Conservation (phyloP, 2,888 invertebrate genomes). For the Campoplex nolae region DNA sequence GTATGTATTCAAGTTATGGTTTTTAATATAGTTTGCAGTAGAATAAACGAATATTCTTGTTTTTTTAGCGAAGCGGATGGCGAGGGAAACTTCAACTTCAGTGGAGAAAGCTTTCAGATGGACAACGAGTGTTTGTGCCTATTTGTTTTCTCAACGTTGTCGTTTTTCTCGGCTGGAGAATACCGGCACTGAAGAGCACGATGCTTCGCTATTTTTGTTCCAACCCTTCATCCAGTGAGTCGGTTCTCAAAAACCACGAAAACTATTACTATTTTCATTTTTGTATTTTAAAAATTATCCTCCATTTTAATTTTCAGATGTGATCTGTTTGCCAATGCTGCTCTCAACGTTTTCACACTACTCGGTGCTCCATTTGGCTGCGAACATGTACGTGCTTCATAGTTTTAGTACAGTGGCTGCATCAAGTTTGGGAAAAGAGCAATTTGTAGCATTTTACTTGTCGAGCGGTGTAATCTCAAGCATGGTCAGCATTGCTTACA, state of each 20-base stretch:
- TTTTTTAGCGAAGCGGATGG: slow-evolving; percentile 77
- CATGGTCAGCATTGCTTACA: slow-evolving; percentile 93
- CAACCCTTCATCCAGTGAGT: slow-evolving; percentile 91
- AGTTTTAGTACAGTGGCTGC: slow-evolving; percentile 91
- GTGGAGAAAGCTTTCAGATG: slow-evolving; percentile 91
- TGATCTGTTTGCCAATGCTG: slow-evolving; percentile 94
- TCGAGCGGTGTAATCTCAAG: slow-evolving; percentile 95
- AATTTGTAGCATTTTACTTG: slow-evolving; percentile 95
- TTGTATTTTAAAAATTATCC: too few species aligned
- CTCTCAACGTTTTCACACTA: slow-evolving; percentile 98
- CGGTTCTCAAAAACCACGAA: slow-evolving; percentile 4
- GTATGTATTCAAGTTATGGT: slow-evolving; percentile 69
- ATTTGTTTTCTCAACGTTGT: slow-evolving; percentile 92
- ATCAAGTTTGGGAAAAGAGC: slow-evolving; percentile 93
- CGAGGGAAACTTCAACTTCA: slow-evolving; percentile 84
- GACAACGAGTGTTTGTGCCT: slow-evolving; percentile 92
- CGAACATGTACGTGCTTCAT: slow-evolving; percentile 98
- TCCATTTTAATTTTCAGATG: slow-evolving; percentile 85
- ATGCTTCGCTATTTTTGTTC: slow-evolving; percentile 95
- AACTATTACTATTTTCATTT: too few species aligned
- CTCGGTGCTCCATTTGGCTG: slow-evolving; percentile 93
- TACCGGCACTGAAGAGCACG: slow-evolving; percentile 89
- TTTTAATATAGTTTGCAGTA: slow-evolving; percentile 3
- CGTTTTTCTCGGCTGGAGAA: slow-evolving; percentile 93
- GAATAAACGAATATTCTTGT: slow-evolving; percentile 20